Evolutionary conservation across 2,888 invertebrate species (phyloP).

Genomic region (Troilus luridus): DNA sequence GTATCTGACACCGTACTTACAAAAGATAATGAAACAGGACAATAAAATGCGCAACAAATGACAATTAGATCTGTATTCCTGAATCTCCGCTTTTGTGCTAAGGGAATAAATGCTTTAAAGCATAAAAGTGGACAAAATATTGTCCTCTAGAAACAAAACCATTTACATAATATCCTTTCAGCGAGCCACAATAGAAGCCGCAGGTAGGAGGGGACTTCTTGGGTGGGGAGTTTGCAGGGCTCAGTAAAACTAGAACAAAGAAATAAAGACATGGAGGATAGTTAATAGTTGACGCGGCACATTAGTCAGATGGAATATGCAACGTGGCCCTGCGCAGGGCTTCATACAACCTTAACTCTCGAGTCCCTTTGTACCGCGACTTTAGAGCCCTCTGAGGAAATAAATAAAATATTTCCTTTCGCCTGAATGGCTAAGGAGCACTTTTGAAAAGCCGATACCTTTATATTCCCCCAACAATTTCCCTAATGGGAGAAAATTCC

Average conservation of each 20-base stretch:
- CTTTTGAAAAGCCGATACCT: conserved; percentile 20
- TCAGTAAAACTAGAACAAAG: conserved; percentile 14
- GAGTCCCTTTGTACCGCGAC: neutral
- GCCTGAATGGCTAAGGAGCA: conserved; percentile 37
- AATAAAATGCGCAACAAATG: too few relatives aligned
- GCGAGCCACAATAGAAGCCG: neutral
- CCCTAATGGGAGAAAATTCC: conserved; percentile 19
- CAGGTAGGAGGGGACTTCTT: neutral
- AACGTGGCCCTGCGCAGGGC: neutral
- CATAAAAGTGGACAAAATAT: neutral
- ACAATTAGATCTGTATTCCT: too few relatives aligned
- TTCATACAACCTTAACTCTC: conserved; percentile 36
- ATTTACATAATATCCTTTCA: neutral
- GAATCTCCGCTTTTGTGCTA: too few relatives aligned
- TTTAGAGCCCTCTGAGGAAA: conserved; percentile 36
- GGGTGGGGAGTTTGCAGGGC: neutral
- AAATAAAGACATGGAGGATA: conserved; percentile 15
- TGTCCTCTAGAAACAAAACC: neutral
- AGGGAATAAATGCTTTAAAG: neutral
- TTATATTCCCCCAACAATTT: conserved; percentile 48
- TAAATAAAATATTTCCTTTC: conserved; percentile 38
- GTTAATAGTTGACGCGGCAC: conserved; percentile 34
- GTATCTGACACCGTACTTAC: too few relatives aligned
- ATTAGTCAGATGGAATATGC: conserved; percentile 43
- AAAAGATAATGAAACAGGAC: too few relatives aligned